Base-by-base conservation (phyloP, 2,113 vertebrate species). In the Eretmochelys imbricata region DNA sequence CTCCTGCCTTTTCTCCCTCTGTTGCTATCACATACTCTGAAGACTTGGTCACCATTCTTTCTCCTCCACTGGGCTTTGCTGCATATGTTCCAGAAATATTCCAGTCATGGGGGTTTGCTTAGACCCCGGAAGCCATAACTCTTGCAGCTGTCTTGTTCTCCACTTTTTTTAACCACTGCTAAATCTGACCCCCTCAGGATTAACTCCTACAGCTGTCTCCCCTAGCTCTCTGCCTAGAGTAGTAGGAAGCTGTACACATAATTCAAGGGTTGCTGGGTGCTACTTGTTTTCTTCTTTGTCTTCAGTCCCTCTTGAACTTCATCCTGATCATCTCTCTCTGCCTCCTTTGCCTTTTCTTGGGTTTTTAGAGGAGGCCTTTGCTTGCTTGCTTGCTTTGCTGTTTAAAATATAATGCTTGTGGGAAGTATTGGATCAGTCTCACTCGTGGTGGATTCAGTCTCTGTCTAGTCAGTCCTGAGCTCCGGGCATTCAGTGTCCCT, bases 201-300 rank as follows among this genome's bases (percentile, higher is more conserved):
- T 96, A 86, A 29, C 84, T 93, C 87, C 93, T 59, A 55, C 42
- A 94, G 80, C 76, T 93, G 10, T 62, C 29, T 89, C 91, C 69
- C 75, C 91, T 1, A 4, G 31, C 65, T 83, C 79, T 84, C 0
- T 62, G 78, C 75, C 93, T 93, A 91, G 92, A 94, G 31, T n/a
- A 96, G 57, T 11, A 76, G 10, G 72, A 84, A 22, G 31, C 93
- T 3, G 0, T 69, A 90, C 80, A 80, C 54, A 2, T 91, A 90
- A 89, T 96, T 87, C 80, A 65, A 48, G 72, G 35, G 82, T 92
- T 87, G 50, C 53, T 92, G 42, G 50, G 89, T 90, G 65, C 84
- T 87, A 84, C 65, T 96, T 95, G 42, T 75, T 96, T 95, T 48
- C 22, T 87, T 81, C 87, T 93, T 84, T 91, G 5, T 92, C 81